Evolutionary conservation across 2,888 invertebrate species (phyloP), one percentile per base, ranked within the genome.

Genomic region (Isoperla grammatica): DNA sequence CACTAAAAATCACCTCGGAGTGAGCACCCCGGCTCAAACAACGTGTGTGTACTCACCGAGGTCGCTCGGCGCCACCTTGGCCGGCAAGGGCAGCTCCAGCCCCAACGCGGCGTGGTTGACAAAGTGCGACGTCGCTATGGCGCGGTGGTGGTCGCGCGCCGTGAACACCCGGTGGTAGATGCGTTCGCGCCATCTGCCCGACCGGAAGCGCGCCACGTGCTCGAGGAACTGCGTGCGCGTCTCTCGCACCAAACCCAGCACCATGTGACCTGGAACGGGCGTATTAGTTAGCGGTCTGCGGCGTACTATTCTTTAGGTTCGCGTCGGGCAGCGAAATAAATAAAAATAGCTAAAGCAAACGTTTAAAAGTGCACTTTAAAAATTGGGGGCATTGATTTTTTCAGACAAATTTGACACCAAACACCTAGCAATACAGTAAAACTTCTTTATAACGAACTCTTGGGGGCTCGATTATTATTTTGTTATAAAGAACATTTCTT

Each of bases 161-260:
- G 81, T 75, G 70, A 88, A 90, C 45, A 89, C 74, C 63, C 81
- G 81, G 68, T 84, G 64, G 15, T 63, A 75, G 2, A 88, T 69
- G 65, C 84, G 83, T 60, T 85, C 84, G 49, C 86, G 80, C 90
- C 90, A 91, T 61, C 82, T 76, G 53, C 84, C 86, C 40, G 83
- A 79, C 66, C 81, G 84, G 70, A 76, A 76, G 68, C 85, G 79
- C 3, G 75, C 75, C 50, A 83, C 60, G 13, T 77, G 68, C 78
- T 79, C 83, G n/a, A 82, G 64, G 62, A 81, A 74, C 66, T 75
- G 77, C 63, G 49, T 62, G 13, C 60, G 65, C 37, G 82, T 80
- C 56, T 84, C 83, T 68, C 81, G 80, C 59, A 81, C 76, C 65
- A 85, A 79, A 1, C 81, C 76, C 20, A 82, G 74, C 53, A 94